Evolutionary conservation across 2,113 vertebrate species (phyloP).

Genomic region (Seriola aureovittata): DNA sequence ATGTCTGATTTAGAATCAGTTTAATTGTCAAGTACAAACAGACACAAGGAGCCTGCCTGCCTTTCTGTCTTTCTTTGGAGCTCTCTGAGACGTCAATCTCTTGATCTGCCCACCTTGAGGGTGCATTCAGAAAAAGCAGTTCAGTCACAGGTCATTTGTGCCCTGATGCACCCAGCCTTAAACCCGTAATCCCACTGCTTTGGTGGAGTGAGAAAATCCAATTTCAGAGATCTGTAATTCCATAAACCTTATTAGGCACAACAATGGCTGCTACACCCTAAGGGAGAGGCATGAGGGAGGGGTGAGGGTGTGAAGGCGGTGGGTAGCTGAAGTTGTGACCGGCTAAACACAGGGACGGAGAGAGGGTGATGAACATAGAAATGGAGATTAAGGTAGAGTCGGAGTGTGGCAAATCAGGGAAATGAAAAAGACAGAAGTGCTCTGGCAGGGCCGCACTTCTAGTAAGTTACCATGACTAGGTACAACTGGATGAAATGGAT

Average conservation of each 20-base stretch:
- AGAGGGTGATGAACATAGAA: slow-evolving; percentile 54
- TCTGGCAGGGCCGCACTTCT: slow-evolving; percentile 21
- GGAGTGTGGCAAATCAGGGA: slow-evolving; percentile 52
- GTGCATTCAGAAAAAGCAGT: slow-evolving; percentile 44
- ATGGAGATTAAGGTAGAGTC: slow-evolving; percentile 51
- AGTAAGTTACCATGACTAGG: slow-evolving; percentile 42
- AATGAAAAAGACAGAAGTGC: slow-evolving; percentile 56
- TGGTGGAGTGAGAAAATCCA: slow-evolving; percentile 80
- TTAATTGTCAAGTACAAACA: slow-evolving; percentile 55
- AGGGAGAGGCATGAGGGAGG: slow-evolving; percentile 50
- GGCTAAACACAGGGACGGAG: slow-evolving; percentile 30
- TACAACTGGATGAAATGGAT: slow-evolving; percentile 39
- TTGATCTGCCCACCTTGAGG: slow-evolving; percentile 54
- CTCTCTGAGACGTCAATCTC: slow-evolving; percentile 3
- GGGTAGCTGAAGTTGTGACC: slow-evolving; percentile 51
- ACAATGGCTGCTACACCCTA: slow-evolving; percentile 69
- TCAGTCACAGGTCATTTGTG: slow-evolving; percentile 73
- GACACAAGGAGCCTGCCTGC: slow-evolving; percentile 19
- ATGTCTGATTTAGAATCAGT: slow-evolving; percentile 37
- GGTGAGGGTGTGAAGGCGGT: background rate
- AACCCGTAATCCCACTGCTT: slow-evolving; percentile 74
- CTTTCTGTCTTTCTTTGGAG: slow-evolving; percentile 21
- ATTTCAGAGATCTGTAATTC: slow-evolving; percentile 84
- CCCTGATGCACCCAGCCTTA: slow-evolving; percentile 47
- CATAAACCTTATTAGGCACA: slow-evolving; percentile 82